Base-by-base conservation (phyloP, 2,888 invertebrate species). In the Drosophila anceps region DNA sequence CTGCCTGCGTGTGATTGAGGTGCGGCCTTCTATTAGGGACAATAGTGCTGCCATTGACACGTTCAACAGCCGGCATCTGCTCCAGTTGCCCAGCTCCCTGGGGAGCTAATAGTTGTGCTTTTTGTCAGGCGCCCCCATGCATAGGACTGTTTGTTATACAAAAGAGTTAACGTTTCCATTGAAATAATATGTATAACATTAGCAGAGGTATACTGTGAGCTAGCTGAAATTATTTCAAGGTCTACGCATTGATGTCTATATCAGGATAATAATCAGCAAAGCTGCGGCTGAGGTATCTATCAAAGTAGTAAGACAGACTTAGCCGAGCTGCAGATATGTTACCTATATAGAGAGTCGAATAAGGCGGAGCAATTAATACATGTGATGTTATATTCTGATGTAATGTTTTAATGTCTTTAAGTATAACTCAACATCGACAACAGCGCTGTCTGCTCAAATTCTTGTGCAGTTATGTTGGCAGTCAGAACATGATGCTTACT, bases 41-140 rank as follows among this genome's bases (percentile, higher is more conserved):
- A 53, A 69, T 73, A 73, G 74, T 69, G 51, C 60, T 63, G 65
- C 44, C 44, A 62, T 69, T 77, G 70, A 78, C 79, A 76, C 59
- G 48, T 46, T 37, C 37, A 37, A 43, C 51, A 37, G 1, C 31
- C 33, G 15, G 24, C 41, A 50, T 46, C 18, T 33, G 24, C 8
- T 46, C 5, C n/a, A 15, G n/a, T 2, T 24, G 20, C 7, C 10
- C 13, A 13, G 29, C 12, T 13, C 75, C 63, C 63, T 31, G 48
- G 79, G 79, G 79, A 73, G 66, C 50, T 63, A 58, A 77, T 77
- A 63, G 63, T 43, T 53, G 65, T 43, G 55, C 73, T 39, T 50
- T 69, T 78, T 33, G 64, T 53, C 39, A 29, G 66, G 9, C 48
- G 4, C 8, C 48, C 2, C 8, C 39, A 10, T 10, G n/a, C 41